Evolutionary conservation across 2,888 invertebrate genomes (phyloP).

Genomic region (Cryptocheilus praepositus): DNA sequence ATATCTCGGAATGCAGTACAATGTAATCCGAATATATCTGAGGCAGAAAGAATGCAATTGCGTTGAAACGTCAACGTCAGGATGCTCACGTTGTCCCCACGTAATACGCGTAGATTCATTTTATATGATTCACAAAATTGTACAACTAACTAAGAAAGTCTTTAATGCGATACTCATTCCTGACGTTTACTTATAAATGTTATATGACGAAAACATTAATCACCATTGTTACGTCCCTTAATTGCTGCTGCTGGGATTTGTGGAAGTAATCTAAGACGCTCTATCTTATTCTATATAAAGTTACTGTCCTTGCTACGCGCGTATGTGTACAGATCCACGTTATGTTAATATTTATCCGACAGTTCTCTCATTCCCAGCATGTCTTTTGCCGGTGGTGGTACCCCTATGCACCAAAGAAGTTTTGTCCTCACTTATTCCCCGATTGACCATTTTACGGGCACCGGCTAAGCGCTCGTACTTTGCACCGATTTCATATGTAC

Average conservation of each 20-base stretch:
- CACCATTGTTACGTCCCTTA: constrained; percentile 30
- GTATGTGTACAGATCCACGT: no score
- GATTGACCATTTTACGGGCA: constrained; percentile 15
- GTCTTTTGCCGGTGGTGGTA: no score
- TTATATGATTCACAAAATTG: constrained; percentile 13
- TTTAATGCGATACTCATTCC: constrained; percentile 25
- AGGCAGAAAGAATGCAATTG: no score
- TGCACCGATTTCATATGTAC: constrained; percentile 56
- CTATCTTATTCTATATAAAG: constrained; percentile 38
- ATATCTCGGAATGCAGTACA: no score
- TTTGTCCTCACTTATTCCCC: background rate
- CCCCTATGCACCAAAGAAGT: constrained; percentile 42
- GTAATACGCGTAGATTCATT: no score
- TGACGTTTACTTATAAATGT: constrained; percentile 36
- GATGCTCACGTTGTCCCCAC: no score
- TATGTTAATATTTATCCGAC: no score
- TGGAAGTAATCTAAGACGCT: constrained; percentile 32
- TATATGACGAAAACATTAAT: constrained; percentile 36
- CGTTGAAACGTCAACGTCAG: no score
- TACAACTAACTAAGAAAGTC: constrained; percentile 22
- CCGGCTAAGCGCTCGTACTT: constrained; percentile 46
- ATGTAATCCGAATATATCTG: no score
- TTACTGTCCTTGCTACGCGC: constrained; percentile 14
- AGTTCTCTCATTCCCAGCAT: no score
- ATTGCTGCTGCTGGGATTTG: constrained; percentile 30